These are phyloP conservation scores for Folsomia candida DNA, from an alignment of 2,888 invertebrate genomes.

Conservation along the genomic window DNA sequence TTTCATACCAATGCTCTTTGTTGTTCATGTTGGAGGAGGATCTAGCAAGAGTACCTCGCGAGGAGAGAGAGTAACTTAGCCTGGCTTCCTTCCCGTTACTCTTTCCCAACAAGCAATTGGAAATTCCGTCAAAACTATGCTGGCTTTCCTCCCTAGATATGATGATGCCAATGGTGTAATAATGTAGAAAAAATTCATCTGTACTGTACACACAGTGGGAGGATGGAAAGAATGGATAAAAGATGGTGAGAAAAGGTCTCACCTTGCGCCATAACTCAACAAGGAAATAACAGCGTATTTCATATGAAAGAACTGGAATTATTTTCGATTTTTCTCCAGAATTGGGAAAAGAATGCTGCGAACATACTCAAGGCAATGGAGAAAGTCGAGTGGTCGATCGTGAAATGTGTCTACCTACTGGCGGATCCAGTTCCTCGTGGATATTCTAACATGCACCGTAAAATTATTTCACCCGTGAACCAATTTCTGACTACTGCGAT, in stretches of 20 bases:
- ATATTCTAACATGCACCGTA: not conserved
- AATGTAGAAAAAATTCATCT: not conserved
- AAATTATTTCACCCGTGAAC: not conserved
- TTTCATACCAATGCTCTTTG: not conserved
- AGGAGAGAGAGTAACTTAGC: not conserved
- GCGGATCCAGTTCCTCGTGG: not conserved
- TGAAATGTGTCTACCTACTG: not conserved
- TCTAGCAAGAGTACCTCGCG: not conserved
- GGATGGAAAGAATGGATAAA: conserved; percentile 12
- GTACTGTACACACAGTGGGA: not conserved
- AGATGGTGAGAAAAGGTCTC: conserved; percentile 25
- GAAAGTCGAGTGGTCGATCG: not conserved
- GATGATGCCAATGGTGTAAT: not conserved
- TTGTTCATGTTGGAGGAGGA: not conserved
- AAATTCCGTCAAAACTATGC: not conserved
- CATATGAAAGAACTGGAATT: not conserved
- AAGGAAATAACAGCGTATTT: conserved; percentile 7
- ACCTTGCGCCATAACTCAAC: conserved; percentile 21
- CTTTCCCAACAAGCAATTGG: not conserved
- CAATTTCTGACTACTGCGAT: too few species aligned
- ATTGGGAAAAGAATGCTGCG: not conserved
- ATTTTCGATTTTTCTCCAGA: conserved; percentile 4
- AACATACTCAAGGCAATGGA: not conserved
- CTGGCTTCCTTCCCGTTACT: too few species aligned
- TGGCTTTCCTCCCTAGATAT: not conserved